Base-by-base conservation (phyloP, 2,888 invertebrate species). In the Himalopsyche anomala region DNA sequence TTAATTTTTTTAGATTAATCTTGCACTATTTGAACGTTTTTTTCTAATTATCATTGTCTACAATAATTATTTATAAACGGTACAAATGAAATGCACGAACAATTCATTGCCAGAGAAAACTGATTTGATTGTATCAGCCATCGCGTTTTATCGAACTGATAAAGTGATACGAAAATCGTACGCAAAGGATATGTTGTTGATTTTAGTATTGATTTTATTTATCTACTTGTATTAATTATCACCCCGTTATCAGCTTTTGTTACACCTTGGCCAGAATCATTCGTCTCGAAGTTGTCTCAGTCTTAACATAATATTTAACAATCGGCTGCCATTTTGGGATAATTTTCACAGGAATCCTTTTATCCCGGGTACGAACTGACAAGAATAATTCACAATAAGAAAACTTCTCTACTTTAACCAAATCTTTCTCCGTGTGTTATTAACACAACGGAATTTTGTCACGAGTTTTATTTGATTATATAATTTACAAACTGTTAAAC, bases 231-330 rank as follows among this genome's bases (percentile, higher is more conserved):
- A 19, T 62, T 62, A 3, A 62, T 19, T 62, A 62, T 62, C 62
- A 8, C 51, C 15, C 4, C 15, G 19, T 62, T 62, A 62, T 62
- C 62, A 15, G 1, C 4, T 62, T n/a, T 62, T 62, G 9, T 9
- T 62, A 62, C 62, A 62, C 62, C 19, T n/a, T 62, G 15, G 28
- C 62, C 62, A 28, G 62, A 62, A 28, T 62, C 62, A 62, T 62
- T 62, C 62, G 19, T 62, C 19, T 62, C 19, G 19, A 28, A 62
- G 28, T 4, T 62, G 19, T 19, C 62, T 62, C 19, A 62, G 19
- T 62, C 62, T 62, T 19, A 62, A 19, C 62, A 62, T 62, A 19
- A 62, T 62, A 12, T 3, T n/a, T 19, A 62, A 11, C 19, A 17
- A 56, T 17, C 62, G n/a, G 62, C 62, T 62, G 62, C 62, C 28